These are phyloP conservation scores for Cyanistes caeruleus DNA, from an alignment of 2,113 vertebrate species.

Conservation along the genomic window DNA sequence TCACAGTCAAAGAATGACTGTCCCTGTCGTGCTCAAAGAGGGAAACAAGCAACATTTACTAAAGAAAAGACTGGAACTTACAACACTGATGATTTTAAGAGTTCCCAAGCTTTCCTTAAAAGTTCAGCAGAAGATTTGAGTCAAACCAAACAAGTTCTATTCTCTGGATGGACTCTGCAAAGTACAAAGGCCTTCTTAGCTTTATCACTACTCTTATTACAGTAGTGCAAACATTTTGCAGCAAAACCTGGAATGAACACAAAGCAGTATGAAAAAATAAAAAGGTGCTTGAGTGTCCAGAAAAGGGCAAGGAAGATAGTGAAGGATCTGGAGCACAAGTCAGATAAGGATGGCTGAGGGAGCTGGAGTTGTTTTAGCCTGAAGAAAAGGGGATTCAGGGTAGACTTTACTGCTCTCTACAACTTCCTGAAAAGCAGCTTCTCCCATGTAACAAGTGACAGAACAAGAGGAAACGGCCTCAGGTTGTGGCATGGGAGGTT, in stretches of 20 bases:
- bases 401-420: neutral
- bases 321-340: neutral
- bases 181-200: slow-evolving; percentile 12
- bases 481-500: neutral
- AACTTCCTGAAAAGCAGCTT: neutral
- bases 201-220: slow-evolving; percentile 5
- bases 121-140: slow-evolving; percentile 13
- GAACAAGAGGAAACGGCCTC: neutral
- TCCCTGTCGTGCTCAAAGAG: neutral
- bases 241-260: neutral
- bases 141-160: slow-evolving; percentile 9
- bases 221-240: neutral
- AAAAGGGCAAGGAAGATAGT: neutral
- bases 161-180: slow-evolving; percentile 5
- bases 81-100: neutral
- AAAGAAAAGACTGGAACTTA: neutral
- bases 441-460: neutral
- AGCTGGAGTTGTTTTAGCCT: neutral
- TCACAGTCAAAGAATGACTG: neutral
- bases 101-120: slow-evolving; percentile 12
- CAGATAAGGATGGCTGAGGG: neutral
- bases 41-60: neutral
- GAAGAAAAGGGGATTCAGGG: neutral
- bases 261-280: neutral
- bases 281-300: neutral